These are phyloP conservation scores for Eurystomus gularis DNA, from an alignment of 2,113 vertebrate species.

Conservation along the genomic window DNA sequence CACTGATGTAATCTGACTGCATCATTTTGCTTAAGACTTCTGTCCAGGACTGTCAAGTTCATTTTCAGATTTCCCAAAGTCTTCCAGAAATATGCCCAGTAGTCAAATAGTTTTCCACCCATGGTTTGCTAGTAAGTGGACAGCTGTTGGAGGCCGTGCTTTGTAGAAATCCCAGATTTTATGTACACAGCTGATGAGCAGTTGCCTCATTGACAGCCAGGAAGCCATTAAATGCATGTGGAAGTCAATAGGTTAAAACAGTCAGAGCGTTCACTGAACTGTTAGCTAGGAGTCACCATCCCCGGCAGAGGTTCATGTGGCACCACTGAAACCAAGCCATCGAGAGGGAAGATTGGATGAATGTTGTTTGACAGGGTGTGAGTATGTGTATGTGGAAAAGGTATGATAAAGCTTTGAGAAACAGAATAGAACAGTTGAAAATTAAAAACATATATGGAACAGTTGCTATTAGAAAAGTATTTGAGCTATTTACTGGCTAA, in stretches of 20 bases:
- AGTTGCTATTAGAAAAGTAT: background rate
- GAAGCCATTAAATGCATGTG: background rate
- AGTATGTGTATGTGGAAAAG: background rate
- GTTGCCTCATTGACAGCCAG: background rate
- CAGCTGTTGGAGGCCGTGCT: background rate
- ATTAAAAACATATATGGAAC: background rate
- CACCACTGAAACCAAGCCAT: background rate
- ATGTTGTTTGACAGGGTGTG: background rate
- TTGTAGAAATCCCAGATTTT: background rate
- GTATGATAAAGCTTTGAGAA: background rate
- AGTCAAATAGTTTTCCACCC: background rate
- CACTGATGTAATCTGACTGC: background rate
- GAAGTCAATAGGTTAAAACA: background rate
- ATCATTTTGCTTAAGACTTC: background rate
- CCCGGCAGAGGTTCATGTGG: background rate
- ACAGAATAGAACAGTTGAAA: background rate
- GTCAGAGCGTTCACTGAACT: background rate
- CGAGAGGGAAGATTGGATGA: background rate
- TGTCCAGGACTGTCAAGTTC: background rate
- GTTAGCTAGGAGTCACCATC: background rate
- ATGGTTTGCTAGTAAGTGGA: background rate
- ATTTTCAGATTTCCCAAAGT: background rate
- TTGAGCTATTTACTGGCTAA: background rate
- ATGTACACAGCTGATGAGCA: background rate
- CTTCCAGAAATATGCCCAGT: background rate